phyloP scores from a whole-genome alignment of 2,113 vertebrate species.

The Dinomys branickii region DNA sequence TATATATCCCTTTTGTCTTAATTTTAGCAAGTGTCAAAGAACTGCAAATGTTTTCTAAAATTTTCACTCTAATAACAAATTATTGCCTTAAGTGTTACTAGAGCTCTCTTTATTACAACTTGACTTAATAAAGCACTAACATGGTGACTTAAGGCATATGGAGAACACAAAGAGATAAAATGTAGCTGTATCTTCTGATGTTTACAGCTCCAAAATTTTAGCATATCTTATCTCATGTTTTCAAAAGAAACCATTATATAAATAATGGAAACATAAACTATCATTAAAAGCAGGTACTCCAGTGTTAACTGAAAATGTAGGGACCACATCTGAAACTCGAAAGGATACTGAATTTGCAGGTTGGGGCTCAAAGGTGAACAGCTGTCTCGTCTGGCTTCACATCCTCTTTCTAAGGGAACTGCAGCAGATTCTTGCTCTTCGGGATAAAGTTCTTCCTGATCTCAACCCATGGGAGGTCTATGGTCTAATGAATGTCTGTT shows the following conservation, averaged over 20 bases:
- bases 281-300: neutral
- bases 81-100: neutral
- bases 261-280: neutral
- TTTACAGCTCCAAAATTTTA: neutral
- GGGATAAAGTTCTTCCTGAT: too few species aligned
- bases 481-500: neutral
- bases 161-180: neutral
- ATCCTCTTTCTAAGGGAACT: too few species aligned
- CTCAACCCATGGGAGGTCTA: too few species aligned
- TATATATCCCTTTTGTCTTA: neutral
- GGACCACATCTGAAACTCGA: neutral
- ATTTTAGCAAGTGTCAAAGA: constrained; percentile 9
- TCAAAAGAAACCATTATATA: neutral
- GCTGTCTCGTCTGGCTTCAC: too few species aligned
- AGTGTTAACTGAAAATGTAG: neutral
- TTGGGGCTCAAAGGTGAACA: too few species aligned
- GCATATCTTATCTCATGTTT: neutral
- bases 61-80: neutral
- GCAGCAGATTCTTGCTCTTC: too few species aligned
- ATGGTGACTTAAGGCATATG: neutral
- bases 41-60: constrained; percentile 25
- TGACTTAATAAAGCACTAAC: neutral
- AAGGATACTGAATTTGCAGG: too few species aligned
- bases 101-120: neutral
- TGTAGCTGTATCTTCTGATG: neutral